Evolutionary conservation across 2,888 invertebrate genomes (phyloP).

Genomic region (Graphium colonna): DNA sequence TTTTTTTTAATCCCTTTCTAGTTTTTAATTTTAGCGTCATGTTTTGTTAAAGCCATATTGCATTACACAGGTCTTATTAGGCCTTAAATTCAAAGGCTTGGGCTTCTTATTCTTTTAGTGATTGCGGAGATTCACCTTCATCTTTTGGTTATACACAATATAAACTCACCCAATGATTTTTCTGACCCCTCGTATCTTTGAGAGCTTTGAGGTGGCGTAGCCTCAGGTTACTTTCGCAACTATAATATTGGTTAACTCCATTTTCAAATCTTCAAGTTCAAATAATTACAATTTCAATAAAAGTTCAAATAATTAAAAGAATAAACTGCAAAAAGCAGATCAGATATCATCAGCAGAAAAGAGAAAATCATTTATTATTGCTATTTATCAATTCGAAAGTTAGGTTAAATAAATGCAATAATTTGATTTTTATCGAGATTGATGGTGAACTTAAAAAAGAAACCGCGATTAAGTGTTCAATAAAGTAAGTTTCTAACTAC

Average conservation of each 20-base stretch:
- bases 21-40: constrained; percentile 92
- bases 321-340: too few relatives aligned
- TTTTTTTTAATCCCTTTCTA: constrained; percentile 93
- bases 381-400: too few relatives aligned
- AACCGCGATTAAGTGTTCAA: too few relatives aligned
- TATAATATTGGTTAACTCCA: constrained; percentile 95
- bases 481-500: too few relatives aligned
- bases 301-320: too few relatives aligned
- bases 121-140: constrained; percentile 97
- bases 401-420: too few relatives aligned
- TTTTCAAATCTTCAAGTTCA: constrained; percentile 98
- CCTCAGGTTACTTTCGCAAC: constrained; percentile 99
- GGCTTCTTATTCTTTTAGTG: constrained; percentile 97
- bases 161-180: constrained; percentile 99
- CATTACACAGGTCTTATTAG: constrained; percentile 98
- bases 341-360: too few relatives aligned
- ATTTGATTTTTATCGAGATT: too few relatives aligned
- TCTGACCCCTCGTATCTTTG: constrained; percentile 98
- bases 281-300: too few relatives aligned
- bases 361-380: too few relatives aligned
- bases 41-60: constrained; percentile 92
- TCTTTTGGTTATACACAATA: constrained; percentile 99
- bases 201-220: constrained; percentile 98
- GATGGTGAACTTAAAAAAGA: too few relatives aligned
- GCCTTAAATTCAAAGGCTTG: constrained; percentile 97